Conservation (phyloP, 2,797 vertebrate species). For the Cheirogaleus major region DNA sequence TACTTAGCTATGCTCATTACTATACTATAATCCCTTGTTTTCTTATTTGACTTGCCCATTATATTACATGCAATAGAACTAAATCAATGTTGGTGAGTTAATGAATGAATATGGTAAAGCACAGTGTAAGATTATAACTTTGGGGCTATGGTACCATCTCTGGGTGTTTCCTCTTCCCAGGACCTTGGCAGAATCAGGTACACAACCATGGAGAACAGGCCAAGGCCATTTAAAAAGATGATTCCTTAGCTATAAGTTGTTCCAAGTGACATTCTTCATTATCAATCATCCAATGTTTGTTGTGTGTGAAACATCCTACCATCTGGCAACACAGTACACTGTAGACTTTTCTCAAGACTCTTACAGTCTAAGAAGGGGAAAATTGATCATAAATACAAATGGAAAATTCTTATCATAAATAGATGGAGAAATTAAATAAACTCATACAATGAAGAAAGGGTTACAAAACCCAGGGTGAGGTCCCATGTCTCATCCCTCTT, state of each 20-base stretch:
- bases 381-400: background rate
- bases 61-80: background rate
- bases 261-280: background rate
- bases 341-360: background rate
- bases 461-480: background rate
- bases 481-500: background rate
- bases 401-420: background rate
- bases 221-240: background rate
- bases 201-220: background rate
- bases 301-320: background rate
- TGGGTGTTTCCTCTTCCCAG: background rate
- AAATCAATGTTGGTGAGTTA: background rate
- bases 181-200: background rate
- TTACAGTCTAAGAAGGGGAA: background rate
- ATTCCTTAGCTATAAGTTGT: background rate
- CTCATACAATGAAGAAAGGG: background rate
- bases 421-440: background rate
- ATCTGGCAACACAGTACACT: background rate
- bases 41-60: slow-evolving; percentile 3
- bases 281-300: background rate
- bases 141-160: background rate
- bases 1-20: background rate
- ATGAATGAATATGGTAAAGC: background rate
- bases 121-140: background rate
- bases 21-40: background rate